phyloP scores from a whole-genome alignment of 2,113 vertebrate genomes.

The Melanerpes formicivorus region DNA sequence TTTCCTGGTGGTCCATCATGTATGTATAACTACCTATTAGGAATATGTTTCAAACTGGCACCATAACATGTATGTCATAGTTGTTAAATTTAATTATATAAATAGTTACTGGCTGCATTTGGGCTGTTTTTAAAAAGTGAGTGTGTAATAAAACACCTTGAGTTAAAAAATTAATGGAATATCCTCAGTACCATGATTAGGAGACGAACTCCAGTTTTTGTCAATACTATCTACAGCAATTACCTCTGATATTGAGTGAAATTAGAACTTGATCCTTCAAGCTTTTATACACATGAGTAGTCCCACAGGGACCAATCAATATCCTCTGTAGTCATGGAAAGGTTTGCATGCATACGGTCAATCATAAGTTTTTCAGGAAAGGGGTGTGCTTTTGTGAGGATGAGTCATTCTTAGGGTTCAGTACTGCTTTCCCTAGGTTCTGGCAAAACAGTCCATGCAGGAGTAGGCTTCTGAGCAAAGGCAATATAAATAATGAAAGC shows the following conservation, averaged over 20 bases:
- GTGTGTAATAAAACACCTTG: neutral
- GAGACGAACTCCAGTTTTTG: neutral
- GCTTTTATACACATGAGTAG: neutral
- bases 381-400: neutral
- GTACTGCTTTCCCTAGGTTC: neutral
- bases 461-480: neutral
- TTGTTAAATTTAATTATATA: constrained; percentile 53
- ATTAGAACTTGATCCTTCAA: constrained; percentile 50
- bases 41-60: constrained; percentile 39
- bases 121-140: neutral
- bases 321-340: constrained; percentile 17
- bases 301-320: constrained; percentile 31
- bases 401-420: neutral
- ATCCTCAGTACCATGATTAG: neutral
- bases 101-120: constrained; percentile 35
- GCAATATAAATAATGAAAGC: constrained; percentile 3
- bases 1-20: constrained; percentile 41
- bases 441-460: neutral
- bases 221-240: constrained; percentile 38
- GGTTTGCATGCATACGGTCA: neutral
- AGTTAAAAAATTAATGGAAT: neutral
- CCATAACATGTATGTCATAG: constrained; percentile 10
- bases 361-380: neutral
- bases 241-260: constrained; percentile 43
- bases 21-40: constrained; percentile 44